These are phyloP conservation scores for Sepioteuthis lessoniana DNA, from an alignment of 2,888 invertebrate genomes.

Conservation along the genomic window DNA sequence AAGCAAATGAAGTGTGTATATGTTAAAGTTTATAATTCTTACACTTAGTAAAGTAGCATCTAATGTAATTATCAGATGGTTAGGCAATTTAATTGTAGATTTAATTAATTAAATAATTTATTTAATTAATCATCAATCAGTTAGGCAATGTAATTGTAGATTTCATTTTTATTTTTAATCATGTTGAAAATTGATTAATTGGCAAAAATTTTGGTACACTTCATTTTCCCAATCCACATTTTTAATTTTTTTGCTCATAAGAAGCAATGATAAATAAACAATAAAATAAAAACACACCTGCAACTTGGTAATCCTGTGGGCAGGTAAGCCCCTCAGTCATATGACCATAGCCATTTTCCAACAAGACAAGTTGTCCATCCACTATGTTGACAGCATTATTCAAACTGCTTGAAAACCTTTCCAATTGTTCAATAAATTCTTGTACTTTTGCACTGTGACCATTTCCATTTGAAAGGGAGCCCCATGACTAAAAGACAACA, in stretches of 20 bases:
- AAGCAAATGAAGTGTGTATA: too few species aligned
- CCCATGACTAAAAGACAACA: constrained; percentile 62
- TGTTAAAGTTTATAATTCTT: too few species aligned
- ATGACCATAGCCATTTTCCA: constrained; percentile 70
- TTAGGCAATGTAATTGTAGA: too few species aligned
- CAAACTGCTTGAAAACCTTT: constrained; percentile 72
- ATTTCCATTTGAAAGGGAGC: constrained; percentile 64
- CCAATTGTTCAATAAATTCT: constrained; percentile 74
- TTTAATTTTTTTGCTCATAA: not conserved
- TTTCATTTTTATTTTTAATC: too few species aligned
- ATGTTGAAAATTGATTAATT: too few species aligned
- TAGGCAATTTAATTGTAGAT: too few species aligned
- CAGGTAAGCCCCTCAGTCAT: constrained; percentile 71
- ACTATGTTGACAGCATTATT: constrained; percentile 72
- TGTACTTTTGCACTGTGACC: constrained; percentile 69
- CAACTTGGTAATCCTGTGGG: constrained; percentile 72
- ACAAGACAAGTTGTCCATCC: constrained; percentile 74
- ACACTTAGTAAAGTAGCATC: too few species aligned
- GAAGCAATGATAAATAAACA: not conserved
- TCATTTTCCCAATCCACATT: too few species aligned
- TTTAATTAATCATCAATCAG: too few species aligned
- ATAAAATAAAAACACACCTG: constrained; percentile 60
- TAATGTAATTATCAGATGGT: too few species aligned
- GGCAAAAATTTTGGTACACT: too few species aligned
- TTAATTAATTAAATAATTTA: too few species aligned